A percentile compares a stretch with the other conserved stretches of the same genome.
These are phyloP conservation scores for Nipponacmea schrenckii DNA, from an alignment of 2,888 invertebrate species.

Conservation along the genomic window DNA sequence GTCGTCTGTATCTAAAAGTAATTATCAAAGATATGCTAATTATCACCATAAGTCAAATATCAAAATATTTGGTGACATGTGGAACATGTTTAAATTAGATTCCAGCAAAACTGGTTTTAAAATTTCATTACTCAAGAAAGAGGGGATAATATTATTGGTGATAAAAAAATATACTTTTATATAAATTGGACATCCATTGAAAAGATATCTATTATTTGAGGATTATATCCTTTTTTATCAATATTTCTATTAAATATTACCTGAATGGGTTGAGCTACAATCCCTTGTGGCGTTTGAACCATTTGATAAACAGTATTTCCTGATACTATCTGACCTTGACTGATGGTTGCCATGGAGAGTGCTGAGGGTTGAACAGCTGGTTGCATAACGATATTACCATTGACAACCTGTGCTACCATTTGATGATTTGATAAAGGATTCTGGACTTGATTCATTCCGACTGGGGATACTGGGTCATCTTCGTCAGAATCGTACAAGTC, in stretches of 20 bases:
- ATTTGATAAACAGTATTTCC: constrained; percentile 69
- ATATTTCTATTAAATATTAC: constrained; percentile 40
- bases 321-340: constrained; percentile 66
- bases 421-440: neutral
- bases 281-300: constrained; percentile 70
- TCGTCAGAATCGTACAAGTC: constrained; percentile 50
- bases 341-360: constrained; percentile 60
- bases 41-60: no score
- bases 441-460: neutral
- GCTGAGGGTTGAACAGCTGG: constrained; percentile 47
- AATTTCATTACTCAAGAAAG: no score
- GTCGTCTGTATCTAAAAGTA: constrained; percentile 54
- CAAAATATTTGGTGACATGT: no score
- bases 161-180: no score
- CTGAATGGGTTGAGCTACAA: constrained; percentile 70
- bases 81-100: no score
- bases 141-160: no score
- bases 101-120: no score
- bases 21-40: neutral
- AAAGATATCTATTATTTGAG: no score
- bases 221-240: no score
- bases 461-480: constrained; percentile 32
- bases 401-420: constrained; percentile 11
- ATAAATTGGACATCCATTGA: no score
- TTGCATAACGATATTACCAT: constrained; percentile 54